A percentile compares a stretch with the other conserved stretches of the same genome.
These are phyloP conservation scores for Antigone vipio DNA, from an alignment of 2,113 vertebrate genomes.

Conservation along the genomic window DNA sequence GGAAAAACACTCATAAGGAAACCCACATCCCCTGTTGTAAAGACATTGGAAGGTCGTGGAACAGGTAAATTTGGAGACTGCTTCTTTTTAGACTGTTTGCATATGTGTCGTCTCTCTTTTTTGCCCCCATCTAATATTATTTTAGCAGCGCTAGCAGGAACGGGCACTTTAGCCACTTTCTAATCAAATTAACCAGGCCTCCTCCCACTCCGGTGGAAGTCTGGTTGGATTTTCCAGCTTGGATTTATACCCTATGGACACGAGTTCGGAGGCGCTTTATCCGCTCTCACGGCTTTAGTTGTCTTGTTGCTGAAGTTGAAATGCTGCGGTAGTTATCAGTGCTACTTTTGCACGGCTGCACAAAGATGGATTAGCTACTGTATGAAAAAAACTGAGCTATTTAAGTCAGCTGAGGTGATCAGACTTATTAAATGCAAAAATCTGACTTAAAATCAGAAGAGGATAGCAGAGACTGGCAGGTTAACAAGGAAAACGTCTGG, in stretches of 20 bases:
- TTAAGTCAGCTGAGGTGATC: not conserved
- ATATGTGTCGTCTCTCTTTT: not conserved
- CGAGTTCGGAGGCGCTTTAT: not conserved
- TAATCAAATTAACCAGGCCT: not conserved
- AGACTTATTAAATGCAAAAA: not conserved
- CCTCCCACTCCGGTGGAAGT: slow-evolving; percentile 2
- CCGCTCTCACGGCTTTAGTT: not conserved
- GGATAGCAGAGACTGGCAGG: not conserved
- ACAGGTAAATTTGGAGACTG: slow-evolving; percentile 1
- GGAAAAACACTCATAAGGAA: slow-evolving; percentile 25
- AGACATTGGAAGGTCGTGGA: not conserved
- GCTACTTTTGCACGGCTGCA: not conserved
- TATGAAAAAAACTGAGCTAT: not conserved
- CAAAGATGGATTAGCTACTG: not conserved
- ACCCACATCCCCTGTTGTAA: slow-evolving; percentile 23
- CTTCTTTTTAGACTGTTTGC: not conserved
- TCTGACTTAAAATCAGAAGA: not conserved
- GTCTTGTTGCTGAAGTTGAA: not conserved
- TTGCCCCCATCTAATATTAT: not conserved
- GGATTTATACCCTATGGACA: slow-evolving; percentile 23
- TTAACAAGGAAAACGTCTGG: not conserved
- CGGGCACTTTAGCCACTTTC: not conserved
- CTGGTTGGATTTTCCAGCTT: slow-evolving; percentile 17
- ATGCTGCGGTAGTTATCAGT: not conserved
- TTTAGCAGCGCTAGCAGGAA: not conserved